phyloP scores from a whole-genome alignment of 2,888 invertebrate genomes.

The Lochmaea capreae region DNA sequence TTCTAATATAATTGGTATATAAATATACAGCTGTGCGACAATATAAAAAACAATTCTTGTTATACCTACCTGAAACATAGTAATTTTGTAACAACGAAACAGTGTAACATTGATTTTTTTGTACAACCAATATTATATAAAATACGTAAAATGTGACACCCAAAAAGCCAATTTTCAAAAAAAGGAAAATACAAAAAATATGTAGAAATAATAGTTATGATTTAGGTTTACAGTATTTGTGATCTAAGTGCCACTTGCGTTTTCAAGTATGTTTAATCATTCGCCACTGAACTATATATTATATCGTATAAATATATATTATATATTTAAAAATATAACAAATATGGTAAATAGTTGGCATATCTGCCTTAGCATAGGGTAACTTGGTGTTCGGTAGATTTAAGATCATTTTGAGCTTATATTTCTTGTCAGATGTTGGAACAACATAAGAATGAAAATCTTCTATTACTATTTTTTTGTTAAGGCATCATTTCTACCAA shows the following conservation, averaged over 20 bases:
- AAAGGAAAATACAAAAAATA: slow-evolving; percentile 41
- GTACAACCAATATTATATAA: slow-evolving; percentile 43
- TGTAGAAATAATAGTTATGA: slow-evolving; percentile 58
- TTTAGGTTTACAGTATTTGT: slow-evolving; percentile 79
- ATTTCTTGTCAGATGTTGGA: slow-evolving; percentile 42
- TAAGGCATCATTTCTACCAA: slow-evolving; percentile 29
- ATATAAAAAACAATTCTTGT: slow-evolving; percentile 21
- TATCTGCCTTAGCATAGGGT: slow-evolving; percentile 63
- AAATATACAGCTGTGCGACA: slow-evolving; percentile 25
- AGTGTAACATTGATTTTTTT: slow-evolving; percentile 36
- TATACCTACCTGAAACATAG: slow-evolving; percentile 2
- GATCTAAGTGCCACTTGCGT: slow-evolving; percentile 84
- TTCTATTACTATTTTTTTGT: slow-evolving; percentile 21
- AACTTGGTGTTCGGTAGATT: slow-evolving; percentile 65
- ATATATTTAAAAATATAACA: slow-evolving; percentile 59
- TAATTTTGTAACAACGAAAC: slow-evolving; percentile 31
- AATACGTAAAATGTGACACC: slow-evolving; percentile 45
- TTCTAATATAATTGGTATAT: slow-evolving; percentile 11
- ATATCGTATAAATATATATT: slow-evolving; percentile 63
- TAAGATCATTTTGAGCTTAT: slow-evolving; percentile 62
- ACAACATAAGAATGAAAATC: slow-evolving; percentile 17
- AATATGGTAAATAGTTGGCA: slow-evolving; percentile 61
- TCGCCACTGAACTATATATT: slow-evolving; percentile 66
- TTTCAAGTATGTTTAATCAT: slow-evolving; percentile 69
- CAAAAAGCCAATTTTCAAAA: slow-evolving; percentile 55